phyloP scores from a whole-genome alignment of 2,113 vertebrate species.

The Thunnus maccoyii region DNA sequence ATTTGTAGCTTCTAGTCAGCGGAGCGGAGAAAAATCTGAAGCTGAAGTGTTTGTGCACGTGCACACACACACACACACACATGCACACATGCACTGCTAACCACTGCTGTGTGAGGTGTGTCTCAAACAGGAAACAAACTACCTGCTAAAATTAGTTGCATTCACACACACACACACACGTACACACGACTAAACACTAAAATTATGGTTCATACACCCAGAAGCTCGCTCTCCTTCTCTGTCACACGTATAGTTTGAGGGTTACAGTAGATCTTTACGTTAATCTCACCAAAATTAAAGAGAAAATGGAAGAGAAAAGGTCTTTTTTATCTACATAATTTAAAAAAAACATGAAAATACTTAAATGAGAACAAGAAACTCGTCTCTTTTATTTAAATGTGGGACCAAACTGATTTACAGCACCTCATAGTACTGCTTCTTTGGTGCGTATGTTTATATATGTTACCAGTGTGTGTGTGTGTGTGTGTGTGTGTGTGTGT shows the following conservation, averaged over 20 bases:
- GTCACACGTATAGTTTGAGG: not conserved
- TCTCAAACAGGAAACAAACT: slow-evolving; percentile 52
- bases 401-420: slow-evolving; percentile 12
- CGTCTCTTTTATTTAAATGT: slow-evolving; percentile 2
- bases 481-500: slow-evolving; percentile 42
- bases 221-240: not conserved
- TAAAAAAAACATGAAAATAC: no score
- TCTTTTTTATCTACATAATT: no score
- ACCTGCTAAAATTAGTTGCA: slow-evolving; percentile 58
- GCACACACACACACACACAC: not conserved
- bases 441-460: slow-evolving; percentile 24
- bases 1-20: not conserved
- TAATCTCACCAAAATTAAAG: not conserved
- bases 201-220: not conserved
- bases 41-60: not conserved
- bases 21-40: not conserved
- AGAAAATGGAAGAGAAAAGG: not conserved
- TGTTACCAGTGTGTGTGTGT: slow-evolving; percentile 2
- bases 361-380: not conserved
- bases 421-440: slow-evolving; percentile 12
- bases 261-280: not conserved
- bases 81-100: not conserved
- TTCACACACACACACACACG: not conserved
- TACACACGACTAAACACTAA: not conserved
- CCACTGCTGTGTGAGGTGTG: slow-evolving; percentile 29